A percentile compares a stretch with the other conserved stretches of the same genome.
Conservation (phyloP, 2,888 invertebrate species). For the Lasioglossum marginatum region DNA sequence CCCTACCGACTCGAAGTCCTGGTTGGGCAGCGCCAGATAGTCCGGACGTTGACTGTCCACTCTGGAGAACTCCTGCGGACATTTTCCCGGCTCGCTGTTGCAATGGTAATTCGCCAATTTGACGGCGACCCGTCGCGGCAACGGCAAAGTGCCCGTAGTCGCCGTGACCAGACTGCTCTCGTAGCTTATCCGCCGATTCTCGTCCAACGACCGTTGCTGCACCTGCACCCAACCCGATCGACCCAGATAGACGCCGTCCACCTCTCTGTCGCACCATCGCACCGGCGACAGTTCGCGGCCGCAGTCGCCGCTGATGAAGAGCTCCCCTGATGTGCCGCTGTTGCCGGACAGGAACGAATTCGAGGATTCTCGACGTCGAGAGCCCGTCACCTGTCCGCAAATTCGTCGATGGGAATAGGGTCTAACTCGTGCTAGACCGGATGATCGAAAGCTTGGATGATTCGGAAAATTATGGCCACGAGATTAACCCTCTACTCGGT, state of each 20-base stretch:
- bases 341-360: conserved; percentile 81
- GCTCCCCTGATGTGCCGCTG: conserved; percentile 84
- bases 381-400: conserved; percentile 60
- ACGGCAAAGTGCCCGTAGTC: conserved; percentile 81
- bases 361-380: conserved; percentile 77
- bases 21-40: conserved; percentile 76
- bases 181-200: conserved; percentile 84
- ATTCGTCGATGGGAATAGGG: conserved; percentile 18
- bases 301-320: conserved; percentile 84
- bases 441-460: not conserved
- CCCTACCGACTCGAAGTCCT: conserved; percentile 82
- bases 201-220: conserved; percentile 86
- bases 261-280: conserved; percentile 87
- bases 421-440: not conserved
- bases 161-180: conserved; percentile 72
- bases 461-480: not conserved
- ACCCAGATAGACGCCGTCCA: conserved; percentile 87
- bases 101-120: conserved; percentile 86
- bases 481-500: too few relatives aligned
- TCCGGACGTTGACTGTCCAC: conserved; percentile 74
- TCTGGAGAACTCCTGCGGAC: conserved; percentile 73
- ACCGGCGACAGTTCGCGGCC: conserved; percentile 87
- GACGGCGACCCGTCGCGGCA: conserved; percentile 84
- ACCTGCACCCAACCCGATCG: conserved; percentile 87
- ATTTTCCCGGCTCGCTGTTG: conserved; percentile 81